phyloP scores from a whole-genome alignment of 1,140 invertebrate species.

The Pachyrhynchus sulphureomaculatus region DNA sequence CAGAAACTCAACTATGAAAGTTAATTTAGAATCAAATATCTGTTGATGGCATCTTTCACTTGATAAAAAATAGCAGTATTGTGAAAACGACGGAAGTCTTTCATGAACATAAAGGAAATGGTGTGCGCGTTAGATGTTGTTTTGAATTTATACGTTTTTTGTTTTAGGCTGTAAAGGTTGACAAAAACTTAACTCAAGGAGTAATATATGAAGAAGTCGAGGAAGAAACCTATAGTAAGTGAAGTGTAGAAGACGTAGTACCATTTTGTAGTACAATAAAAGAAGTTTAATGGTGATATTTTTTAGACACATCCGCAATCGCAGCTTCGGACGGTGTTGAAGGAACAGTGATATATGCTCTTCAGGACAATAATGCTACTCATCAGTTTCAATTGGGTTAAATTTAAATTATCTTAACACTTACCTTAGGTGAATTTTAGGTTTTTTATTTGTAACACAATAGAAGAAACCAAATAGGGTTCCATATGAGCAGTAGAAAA shows the following conservation, averaged over 20 bases:
- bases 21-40: too few relatives aligned
- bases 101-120: too few relatives aligned
- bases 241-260: not conserved
- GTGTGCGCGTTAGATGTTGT: too few relatives aligned
- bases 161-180: slow-evolving; percentile 48
- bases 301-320: slow-evolving; percentile 41
- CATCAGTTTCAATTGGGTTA: slow-evolving; percentile 50
- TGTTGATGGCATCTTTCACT: too few relatives aligned
- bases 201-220: slow-evolving; percentile 46
- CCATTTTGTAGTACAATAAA: not conserved
- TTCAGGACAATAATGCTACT: slow-evolving; percentile 47
- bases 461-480: too few relatives aligned
- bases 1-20: too few relatives aligned
- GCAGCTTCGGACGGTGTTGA: slow-evolving; percentile 38
- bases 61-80: too few relatives aligned
- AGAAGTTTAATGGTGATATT: slow-evolving; percentile 26
- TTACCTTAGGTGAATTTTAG: not conserved
- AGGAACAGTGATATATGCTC: slow-evolving; percentile 50
- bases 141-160: slow-evolving; percentile 5
- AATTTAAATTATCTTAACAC: slow-evolving; percentile 2
- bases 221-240: slow-evolving; percentile 48
- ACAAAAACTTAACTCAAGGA: slow-evolving; percentile 45
- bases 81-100: too few relatives aligned
- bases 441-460: too few relatives aligned
- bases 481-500: too few relatives aligned